phyloP scores from a whole-genome alignment of 64 coral and sea anemone genomes.

The Montipora sp. region DNA sequence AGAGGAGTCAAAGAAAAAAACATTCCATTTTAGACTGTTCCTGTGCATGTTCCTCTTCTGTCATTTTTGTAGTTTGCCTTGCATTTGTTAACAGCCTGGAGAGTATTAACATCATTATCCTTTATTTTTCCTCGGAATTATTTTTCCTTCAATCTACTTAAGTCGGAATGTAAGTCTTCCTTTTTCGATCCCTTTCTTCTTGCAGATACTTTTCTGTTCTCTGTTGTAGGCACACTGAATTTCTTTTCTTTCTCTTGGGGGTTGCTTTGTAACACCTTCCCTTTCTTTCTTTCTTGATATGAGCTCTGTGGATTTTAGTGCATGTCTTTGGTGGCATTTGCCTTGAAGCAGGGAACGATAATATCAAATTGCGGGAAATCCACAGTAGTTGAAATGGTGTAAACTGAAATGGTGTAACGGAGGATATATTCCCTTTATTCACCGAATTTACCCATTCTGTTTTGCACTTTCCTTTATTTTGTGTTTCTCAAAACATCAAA shows the following conservation, averaged over 20 bases:
- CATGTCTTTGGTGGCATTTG: neutral
- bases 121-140: too few relatives aligned
- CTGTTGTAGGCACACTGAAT: neutral
- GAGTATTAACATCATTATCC: too few relatives aligned
- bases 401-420: neutral
- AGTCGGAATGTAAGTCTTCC: too few relatives aligned
- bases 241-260: neutral
- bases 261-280: neutral
- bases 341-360: neutral
- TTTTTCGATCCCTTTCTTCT: too few relatives aligned
- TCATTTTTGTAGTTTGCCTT: neutral
- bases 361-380: neutral
- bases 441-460: too few relatives aligned
- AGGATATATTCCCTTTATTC: too few relatives aligned
- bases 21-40: neutral
- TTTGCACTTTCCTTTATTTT: too few relatives aligned
- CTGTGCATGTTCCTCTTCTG: neutral
- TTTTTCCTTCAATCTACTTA: too few relatives aligned
- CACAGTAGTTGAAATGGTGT: neutral
- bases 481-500: too few relatives aligned
- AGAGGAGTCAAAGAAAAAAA: too few relatives aligned
- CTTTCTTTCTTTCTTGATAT: neutral
- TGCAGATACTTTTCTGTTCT: neutral
- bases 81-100: neutral
- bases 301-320: neutral